A percentile compares a stretch with the other conserved stretches of the same genome.
phyloP scores from a whole-genome alignment of 2,797 vertebrate species.

The Chiroxiphia lanceolata region DNA sequence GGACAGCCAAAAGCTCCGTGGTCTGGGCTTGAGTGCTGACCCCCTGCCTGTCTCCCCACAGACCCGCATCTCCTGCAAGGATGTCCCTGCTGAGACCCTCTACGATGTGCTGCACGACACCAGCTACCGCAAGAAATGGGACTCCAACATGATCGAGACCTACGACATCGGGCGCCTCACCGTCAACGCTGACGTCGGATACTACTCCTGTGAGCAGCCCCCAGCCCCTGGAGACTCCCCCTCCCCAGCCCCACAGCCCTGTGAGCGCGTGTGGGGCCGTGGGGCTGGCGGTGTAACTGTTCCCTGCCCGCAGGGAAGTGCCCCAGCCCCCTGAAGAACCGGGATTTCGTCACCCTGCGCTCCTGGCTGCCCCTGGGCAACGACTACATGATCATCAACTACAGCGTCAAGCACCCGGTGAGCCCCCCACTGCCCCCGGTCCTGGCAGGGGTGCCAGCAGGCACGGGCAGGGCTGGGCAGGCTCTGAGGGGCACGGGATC shows the following conservation, averaged over 20 bases:
- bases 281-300: not conserved
- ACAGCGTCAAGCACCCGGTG: slow-evolving; percentile 91
- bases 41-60: not conserved
- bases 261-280: accelerated
- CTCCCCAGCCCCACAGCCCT: accelerated
- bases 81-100: slow-evolving; percentile 79
- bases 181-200: slow-evolving; percentile 85
- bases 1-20: accelerated
- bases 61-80: slow-evolving; percentile 87
- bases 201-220: slow-evolving; percentile 83
- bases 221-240: not conserved
- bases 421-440: not conserved
- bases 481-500: not conserved
- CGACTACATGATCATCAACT: slow-evolving; percentile 91
- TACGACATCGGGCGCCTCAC: slow-evolving; percentile 86
- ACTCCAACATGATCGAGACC: slow-evolving; percentile 87
- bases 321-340: slow-evolving; percentile 86
- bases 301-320: slow-evolving; percentile 80
- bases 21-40: not conserved
- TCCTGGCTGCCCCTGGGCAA: slow-evolving; percentile 88
- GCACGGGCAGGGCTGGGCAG: not conserved
- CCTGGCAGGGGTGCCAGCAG: not conserved
- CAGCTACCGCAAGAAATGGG: slow-evolving; percentile 84
- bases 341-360: slow-evolving; percentile 88
- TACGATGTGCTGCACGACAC: slow-evolving; percentile 87